These are phyloP conservation scores for Habropoda laboriosa DNA, from an alignment of 1,140 invertebrate genomes.

Conservation along the genomic window DNA sequence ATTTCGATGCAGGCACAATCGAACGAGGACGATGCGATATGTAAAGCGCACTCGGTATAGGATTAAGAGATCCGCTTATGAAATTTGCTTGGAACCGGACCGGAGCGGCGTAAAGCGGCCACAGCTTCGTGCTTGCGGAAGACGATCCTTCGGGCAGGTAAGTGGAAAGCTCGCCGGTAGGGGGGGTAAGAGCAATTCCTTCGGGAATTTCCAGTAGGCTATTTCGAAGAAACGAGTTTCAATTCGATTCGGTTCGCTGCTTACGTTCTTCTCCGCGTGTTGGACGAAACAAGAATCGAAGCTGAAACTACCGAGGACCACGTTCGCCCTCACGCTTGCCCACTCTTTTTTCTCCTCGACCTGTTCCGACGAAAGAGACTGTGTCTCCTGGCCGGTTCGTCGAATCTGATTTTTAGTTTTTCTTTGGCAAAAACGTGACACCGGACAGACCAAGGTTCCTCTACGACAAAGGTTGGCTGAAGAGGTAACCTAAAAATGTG, in stretches of 20 bases:
- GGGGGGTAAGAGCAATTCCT: conserved; percentile 61
- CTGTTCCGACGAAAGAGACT: conserved; percentile 22
- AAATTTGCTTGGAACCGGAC: conserved; percentile 51
- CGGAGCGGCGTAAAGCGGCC: conserved; percentile 31
- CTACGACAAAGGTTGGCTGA: too few relatives aligned
- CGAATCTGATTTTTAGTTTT: conserved; percentile 55
- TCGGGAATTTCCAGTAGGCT: conserved; percentile 68
- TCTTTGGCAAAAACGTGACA: too few relatives aligned
- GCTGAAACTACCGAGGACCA: neutral
- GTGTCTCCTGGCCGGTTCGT: conserved; percentile 29
- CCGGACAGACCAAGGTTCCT: too few relatives aligned
- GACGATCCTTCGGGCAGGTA: conserved; percentile 52
- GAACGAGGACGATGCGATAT: conserved; percentile 30
- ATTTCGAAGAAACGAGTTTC: conserved; percentile 71
- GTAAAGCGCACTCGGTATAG: conserved; percentile 38
- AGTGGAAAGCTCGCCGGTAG: conserved; percentile 61
- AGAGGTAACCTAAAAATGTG: too few relatives aligned
- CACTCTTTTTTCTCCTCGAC: conserved; percentile 34
- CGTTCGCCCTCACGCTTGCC: neutral
- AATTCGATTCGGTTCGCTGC: conserved; percentile 66
- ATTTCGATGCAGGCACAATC: conserved; percentile 27
- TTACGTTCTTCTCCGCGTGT: conserved; percentile 48
- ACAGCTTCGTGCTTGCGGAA: conserved; percentile 23
- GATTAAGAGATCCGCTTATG: conserved; percentile 66
- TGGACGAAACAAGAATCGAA: conserved; percentile 48